Conservation (phyloP, 2,113 vertebrate species). For the Saccopteryx leptura region DNA sequence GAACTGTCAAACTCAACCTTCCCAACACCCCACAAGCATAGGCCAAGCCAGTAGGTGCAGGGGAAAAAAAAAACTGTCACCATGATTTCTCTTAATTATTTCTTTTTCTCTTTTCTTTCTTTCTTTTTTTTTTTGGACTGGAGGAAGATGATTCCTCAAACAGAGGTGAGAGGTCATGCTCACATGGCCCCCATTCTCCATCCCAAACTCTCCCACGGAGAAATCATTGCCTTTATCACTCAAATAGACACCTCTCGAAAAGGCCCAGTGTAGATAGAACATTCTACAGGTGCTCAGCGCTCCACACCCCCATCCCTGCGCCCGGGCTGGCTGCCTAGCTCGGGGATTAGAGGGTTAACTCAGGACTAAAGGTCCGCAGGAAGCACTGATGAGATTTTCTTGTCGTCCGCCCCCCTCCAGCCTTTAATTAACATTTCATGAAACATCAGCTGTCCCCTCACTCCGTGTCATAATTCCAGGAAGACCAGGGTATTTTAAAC, state of each 20-base stretch:
- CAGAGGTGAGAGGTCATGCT: not conserved
- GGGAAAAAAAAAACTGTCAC: too few relatives aligned
- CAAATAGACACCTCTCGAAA: not conserved
- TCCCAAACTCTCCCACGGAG: accelerated
- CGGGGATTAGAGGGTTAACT: not conserved
- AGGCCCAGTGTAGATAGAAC: not conserved
- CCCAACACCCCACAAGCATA: not conserved
- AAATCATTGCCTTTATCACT: not conserved
- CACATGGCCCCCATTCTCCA: not conserved
- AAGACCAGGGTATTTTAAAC: slow-evolving; percentile 20
- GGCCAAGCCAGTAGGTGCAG: accelerated
- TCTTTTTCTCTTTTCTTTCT: too few relatives aligned
- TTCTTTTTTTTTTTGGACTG: not conserved
- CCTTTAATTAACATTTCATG: not conserved
- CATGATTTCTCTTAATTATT: too few relatives aligned
- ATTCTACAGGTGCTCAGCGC: too few relatives aligned
- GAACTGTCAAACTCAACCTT: not conserved
- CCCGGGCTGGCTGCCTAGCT: accelerated
- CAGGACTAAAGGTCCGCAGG: not conserved
- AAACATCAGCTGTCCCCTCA: not conserved
- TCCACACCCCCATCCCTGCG: accelerated
- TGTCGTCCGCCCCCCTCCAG: not conserved
- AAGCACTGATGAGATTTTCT: not conserved
- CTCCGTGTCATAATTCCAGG: not conserved
- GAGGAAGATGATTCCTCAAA: not conserved